A percentile compares a stretch with the other conserved stretches of the same genome.
These are phyloP conservation scores for Trididemnum nubilum DNA, from an alignment of 23 tunicate genomes.

Conservation along the genomic window DNA sequence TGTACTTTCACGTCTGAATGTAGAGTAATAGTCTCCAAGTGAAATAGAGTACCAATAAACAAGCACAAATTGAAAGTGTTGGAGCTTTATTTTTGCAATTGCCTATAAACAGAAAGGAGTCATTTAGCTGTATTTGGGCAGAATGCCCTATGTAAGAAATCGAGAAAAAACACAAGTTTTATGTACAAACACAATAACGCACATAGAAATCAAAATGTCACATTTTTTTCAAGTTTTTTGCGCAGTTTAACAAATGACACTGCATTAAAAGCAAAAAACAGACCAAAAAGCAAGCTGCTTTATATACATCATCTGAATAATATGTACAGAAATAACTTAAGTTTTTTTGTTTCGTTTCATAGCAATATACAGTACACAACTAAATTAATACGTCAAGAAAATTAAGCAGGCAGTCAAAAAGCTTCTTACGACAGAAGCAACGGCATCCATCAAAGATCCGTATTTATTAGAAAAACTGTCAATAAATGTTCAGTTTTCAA, in stretches of 20 bases:
- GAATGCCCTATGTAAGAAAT: neutral
- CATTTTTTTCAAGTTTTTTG: constrained; percentile 44
- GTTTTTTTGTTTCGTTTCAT: neutral
- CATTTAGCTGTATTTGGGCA: neutral
- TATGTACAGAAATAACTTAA: constrained; percentile 30
- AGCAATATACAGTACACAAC: neutral
- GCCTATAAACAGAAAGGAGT: constrained; percentile 12
- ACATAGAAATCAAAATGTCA: too few species aligned
- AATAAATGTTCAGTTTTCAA: too few species aligned
- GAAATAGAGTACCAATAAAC: too few species aligned
- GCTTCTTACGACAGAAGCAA: too few species aligned
- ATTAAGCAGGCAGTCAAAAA: neutral
- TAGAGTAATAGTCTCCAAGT: too few species aligned
- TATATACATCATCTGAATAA: neutral
- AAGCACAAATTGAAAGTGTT: too few species aligned
- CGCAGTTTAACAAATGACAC: constrained; percentile 74
- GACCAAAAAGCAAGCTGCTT: neutral
- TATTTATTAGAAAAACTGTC: too few species aligned
- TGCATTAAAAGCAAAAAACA: constrained; percentile 48
- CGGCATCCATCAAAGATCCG: too few species aligned
- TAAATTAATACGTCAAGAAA: too few species aligned
- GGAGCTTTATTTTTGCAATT: constrained; percentile 24
- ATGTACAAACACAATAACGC: neutral
- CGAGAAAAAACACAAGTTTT: neutral
- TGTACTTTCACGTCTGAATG: too few species aligned